Base-by-base conservation (phyloP, 35 echinoderm and acorn worm genomes). In the Ophiothrix spiculata region DNA sequence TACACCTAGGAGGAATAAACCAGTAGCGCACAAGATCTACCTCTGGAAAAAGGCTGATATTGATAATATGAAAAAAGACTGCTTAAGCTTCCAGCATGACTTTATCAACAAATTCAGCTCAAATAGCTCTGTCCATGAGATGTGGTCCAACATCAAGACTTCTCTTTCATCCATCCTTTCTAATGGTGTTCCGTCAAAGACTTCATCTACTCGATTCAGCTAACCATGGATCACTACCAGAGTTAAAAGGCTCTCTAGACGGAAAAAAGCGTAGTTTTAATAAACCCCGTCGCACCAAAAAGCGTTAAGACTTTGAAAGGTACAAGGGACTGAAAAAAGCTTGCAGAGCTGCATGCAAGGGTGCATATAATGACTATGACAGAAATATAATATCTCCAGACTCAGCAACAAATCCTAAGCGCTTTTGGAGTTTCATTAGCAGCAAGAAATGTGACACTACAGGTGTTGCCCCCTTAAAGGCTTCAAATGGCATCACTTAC, bases 21-120 rank as follows among this genome's bases (percentile, higher is more conserved):
- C n/a, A n/a, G n/a, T n/a, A n/a, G n/a, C n/a, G n/a, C n/a, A n/a
- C 31, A 56, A 81, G 38, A 36, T 81, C n/a, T 79, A 88, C 39
- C 73, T 79, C 11, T 87, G 74, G 85, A 79, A 87, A 21, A 87
- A 87, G 73, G 85, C 85, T 38, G 74, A 87, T 75, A 38, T 79
- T 15, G 38, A 79, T 33, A n/a, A n/a, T n/a, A n/a, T n/a, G n/a
- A 39, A 87, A 39, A 87, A 79, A 10, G 13, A 49, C 35, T 13
- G 39, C 16, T 37, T 42, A 45, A 36, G 1, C 29, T n/a, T 39
- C 39, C 31, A 46, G 38, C 0, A 85, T 37, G 42, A 85, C 1
- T 75, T 85, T 64, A 35, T 40, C 0, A 14, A 29, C 1, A 37
- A n/a, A 10, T 63, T 75, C 25, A 54, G 75, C 56, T 76, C 73